Percentiles rank a stretch among this genome's conserved stretches.
phyloP scores from a whole-genome alignment of 2,797 vertebrate genomes.

The Aldrovandia affinis region DNA sequence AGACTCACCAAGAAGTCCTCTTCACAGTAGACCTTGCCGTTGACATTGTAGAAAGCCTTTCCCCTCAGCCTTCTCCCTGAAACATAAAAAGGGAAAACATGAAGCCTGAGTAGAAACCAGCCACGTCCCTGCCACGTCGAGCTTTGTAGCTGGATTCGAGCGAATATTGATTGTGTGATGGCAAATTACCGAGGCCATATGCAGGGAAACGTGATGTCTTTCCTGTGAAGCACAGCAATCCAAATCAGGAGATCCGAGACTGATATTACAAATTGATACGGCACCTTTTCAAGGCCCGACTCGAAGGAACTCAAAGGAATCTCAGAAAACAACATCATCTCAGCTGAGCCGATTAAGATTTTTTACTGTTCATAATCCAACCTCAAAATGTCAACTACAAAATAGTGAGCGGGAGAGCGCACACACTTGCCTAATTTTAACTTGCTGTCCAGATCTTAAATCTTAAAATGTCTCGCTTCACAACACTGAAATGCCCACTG shows the following conservation, averaged over 20 bases:
- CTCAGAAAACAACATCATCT: background rate
- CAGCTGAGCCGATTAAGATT: background rate
- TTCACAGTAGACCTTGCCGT: slow-evolving; percentile 96
- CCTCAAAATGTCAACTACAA: no score
- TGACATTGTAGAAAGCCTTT: slow-evolving; percentile 98
- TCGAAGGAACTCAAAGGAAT: background rate
- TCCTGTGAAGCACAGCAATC: background rate
- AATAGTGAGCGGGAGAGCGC: no score
- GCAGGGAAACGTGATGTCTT: background rate
- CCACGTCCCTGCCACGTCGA: background rate
- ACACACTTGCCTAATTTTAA: no score
- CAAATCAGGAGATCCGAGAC: background rate
- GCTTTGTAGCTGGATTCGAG: background rate
- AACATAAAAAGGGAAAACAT: slow-evolving; percentile 33
- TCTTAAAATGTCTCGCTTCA: no score
- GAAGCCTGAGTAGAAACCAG: background rate
- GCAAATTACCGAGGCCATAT: background rate
- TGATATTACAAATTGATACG: background rate
- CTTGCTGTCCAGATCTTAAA: no score
- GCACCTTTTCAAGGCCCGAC: background rate
- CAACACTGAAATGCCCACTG: no score
- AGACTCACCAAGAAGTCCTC: slow-evolving; percentile 97
- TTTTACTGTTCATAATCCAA: background rate
- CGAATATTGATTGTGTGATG: background rate
- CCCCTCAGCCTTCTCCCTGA: slow-evolving; percentile 92